Conservation (phyloP, 2,113 vertebrate species). For the Pelvicachromis taeniatus region DNA sequence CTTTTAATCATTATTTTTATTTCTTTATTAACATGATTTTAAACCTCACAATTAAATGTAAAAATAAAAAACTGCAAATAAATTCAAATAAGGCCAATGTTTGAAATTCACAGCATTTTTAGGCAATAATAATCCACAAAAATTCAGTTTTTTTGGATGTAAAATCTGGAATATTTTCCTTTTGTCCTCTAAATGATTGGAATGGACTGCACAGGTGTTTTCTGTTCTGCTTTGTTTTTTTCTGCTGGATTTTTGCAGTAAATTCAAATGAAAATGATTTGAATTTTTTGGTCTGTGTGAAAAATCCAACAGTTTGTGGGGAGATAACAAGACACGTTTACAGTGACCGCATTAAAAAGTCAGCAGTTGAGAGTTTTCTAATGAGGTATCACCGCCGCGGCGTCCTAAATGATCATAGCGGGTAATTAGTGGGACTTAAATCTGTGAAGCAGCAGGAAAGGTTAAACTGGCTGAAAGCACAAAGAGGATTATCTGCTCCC, state of each 20-base stretch:
- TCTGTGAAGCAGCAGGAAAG: conserved; percentile 5
- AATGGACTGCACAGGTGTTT: background rate
- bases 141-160: background rate
- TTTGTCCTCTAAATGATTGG: background rate
- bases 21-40: background rate
- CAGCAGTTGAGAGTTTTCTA: background rate
- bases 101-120: background rate
- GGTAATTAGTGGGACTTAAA: background rate
- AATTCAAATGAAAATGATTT: background rate
- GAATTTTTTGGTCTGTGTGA: background rate
- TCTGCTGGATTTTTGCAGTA: background rate
- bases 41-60: background rate
- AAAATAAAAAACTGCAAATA: background rate
- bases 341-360: background rate
- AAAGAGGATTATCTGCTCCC: conserved; percentile 32
- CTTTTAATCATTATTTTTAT: background rate
- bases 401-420: background rate
- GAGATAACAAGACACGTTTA: background rate
- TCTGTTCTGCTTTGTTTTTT: background rate
- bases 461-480: conserved; percentile 16
- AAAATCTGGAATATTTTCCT: background rate
- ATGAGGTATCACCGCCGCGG: background rate
- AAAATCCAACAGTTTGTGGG: background rate
- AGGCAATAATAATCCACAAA: background rate
- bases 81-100: background rate